Conservation (phyloP, 1,140 invertebrate species). For the Ruditapes philippinarum region DNA sequence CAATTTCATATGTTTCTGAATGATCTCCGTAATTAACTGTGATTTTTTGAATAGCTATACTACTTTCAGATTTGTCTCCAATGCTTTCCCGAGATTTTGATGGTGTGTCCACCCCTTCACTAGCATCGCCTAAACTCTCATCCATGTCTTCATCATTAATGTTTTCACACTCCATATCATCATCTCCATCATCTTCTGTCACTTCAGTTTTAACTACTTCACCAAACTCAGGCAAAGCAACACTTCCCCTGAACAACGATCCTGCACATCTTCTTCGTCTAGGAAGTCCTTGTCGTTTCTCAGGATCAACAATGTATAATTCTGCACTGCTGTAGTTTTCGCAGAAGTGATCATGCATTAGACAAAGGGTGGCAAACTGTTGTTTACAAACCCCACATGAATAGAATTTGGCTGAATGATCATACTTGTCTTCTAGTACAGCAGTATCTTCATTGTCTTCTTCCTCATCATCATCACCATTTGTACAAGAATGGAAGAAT, state of each 20-base stretch:
- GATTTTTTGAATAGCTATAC: constrained; percentile 12
- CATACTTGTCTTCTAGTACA: not conserved
- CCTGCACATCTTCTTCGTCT: constrained; percentile 7
- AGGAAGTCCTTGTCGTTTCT: not conserved
- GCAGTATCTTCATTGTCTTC: not conserved
- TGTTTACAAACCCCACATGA: not conserved
- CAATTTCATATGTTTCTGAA: constrained; percentile 11
- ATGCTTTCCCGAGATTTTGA: not conserved
- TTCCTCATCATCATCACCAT: not conserved
- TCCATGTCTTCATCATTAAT: not conserved
- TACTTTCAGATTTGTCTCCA: not conserved
- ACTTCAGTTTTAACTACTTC: not conserved
- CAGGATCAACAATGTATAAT: constrained; percentile 10
- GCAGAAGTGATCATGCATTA: constrained; percentile 21
- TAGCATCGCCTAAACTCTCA: not conserved
- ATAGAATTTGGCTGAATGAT: not conserved
- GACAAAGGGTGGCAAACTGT: not conserved
- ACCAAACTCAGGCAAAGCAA: not conserved
- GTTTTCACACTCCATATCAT: not conserved
- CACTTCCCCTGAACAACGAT: not conserved
- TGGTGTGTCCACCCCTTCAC: not conserved
- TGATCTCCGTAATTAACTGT: constrained; percentile 19
- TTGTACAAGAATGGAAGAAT: constrained; percentile 24
- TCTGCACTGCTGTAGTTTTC: not conserved
- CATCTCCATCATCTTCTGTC: not conserved